Percentiles rank a stretch among this genome's conserved stretches.
These are phyloP conservation scores for Ophiothrix spiculata DNA, from an alignment of 35 echinoderm and acorn worm species.

Conservation along the genomic window DNA sequence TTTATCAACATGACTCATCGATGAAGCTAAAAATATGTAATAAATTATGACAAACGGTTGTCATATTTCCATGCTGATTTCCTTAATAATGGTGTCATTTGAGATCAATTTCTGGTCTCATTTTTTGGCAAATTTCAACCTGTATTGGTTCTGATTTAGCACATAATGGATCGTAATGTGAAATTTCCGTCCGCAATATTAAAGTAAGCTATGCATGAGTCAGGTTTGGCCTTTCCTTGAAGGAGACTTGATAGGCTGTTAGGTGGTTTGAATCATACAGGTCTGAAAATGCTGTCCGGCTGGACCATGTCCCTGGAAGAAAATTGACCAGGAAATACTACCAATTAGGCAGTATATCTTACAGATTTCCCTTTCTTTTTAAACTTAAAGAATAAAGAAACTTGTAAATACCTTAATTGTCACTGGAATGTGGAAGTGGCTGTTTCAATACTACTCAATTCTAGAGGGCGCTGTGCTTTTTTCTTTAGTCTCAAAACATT, in stretches of 20 bases:
- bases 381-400: no score
- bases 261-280: background rate
- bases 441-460: no score
- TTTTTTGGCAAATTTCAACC: background rate
- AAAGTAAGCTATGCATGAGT: background rate
- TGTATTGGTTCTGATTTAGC: background rate
- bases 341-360: no score
- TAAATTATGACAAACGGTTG: background rate
- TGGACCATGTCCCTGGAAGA: no score
- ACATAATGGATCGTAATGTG: background rate
- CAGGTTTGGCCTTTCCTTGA: background rate
- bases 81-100: background rate
- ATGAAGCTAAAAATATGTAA: background rate
- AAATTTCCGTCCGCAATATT: constrained; percentile 10
- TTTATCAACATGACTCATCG: background rate
- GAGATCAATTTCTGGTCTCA: background rate
- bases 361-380: no score
- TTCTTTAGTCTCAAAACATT: no score
- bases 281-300: no score
- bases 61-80: background rate
- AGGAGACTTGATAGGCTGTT: background rate
- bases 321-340: no score
- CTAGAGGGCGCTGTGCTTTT: no score
- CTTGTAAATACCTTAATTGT: no score
- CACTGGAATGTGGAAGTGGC: no score